Conservation (phyloP, 1,140 invertebrate species). For the Drosophila lini region DNA sequence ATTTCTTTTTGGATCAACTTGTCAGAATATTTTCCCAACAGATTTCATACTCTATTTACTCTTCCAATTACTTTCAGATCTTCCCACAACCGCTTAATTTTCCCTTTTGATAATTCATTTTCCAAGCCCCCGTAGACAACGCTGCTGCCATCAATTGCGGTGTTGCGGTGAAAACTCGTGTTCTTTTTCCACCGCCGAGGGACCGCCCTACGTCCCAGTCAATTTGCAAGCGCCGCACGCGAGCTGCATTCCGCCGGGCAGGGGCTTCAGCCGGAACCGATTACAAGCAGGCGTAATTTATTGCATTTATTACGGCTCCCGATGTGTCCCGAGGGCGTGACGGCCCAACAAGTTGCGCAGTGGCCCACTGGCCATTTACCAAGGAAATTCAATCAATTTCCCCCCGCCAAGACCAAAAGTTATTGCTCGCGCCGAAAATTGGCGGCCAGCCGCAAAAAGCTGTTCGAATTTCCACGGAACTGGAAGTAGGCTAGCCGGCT, state of each 20-base stretch:
- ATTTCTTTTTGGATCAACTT: background rate
- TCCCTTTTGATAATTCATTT: constrained; percentile 6
- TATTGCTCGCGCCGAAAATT: constrained; percentile 59
- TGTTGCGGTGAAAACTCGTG: constrained; percentile 15
- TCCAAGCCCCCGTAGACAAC: background rate
- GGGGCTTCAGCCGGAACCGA: constrained; percentile 22
- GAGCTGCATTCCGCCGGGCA: constrained; percentile 12
- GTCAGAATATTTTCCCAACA: background rate
- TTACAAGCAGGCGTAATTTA: constrained; percentile 43
- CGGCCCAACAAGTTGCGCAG: constrained; percentile 39
- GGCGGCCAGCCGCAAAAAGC: constrained; percentile 34
- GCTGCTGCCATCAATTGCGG: constrained; percentile 2
- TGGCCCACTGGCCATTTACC: constrained; percentile 27
- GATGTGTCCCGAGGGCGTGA: constrained; percentile 13
- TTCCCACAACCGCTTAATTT: background rate
- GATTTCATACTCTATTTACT: constrained; percentile 2
- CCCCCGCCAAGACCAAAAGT: constrained; percentile 30
- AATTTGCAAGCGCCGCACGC: constrained; percentile 23
- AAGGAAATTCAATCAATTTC: constrained; percentile 62
- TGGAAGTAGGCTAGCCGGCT: constrained; percentile 66
- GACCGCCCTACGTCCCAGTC: constrained; percentile 11
- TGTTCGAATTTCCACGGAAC: constrained; percentile 45
- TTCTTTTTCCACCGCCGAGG: constrained; percentile 16
- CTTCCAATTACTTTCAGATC: background rate
- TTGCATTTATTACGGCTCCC: constrained; percentile 22